Evolutionary conservation across 37 sponge, comb jelly and placozoan species (phyloP), one percentile per base, ranked within the genome.

Genomic region (Eunapius fragilis): DNA sequence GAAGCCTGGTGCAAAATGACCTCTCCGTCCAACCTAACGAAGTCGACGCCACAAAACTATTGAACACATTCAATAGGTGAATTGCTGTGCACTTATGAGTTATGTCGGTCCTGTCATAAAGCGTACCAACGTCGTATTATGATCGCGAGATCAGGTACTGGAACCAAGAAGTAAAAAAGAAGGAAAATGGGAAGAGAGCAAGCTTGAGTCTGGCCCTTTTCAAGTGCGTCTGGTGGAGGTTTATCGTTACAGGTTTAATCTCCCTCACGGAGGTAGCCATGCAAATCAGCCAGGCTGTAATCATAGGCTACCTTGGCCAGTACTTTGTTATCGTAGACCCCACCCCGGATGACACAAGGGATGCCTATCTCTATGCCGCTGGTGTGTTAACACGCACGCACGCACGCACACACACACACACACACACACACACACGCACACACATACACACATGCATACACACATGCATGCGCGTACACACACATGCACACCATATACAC

Each of bases 61-160:
- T 82, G 31, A 70, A 86, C 6, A 78, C 35, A 67, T 93, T 93
- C 76, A 76, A 91, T 31, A 77, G 37, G 91, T 91, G 75, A 68
- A 58, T 58, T 58, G 17, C 58, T 58, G 14, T 1, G 7, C 2
- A 11, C 58, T 58, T 11, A 58, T 11, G 41, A 4, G 58, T 17
- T 10, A 58, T 17, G 17, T 58, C 14, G 58, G 6, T 41, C 41
- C 58, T 58, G 22, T 58, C 22, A 2, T 41, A 41, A 41, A 41
- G 31, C 69, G 72, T 25, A 78, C 72, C 7, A 72, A 3, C 81
- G 37, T 33, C 41, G 32, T 23, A 78, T 24, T 19, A 1, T 26
- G n/a, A n/a, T n/a, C n/a, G n/a, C n/a, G n/a, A n/a, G n/a, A 74
- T 22, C 31, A 93, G 93, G 25, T 87, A 87, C 28, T 93, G 93